A percentile compares a stretch with the other conserved stretches of the same genome.
phyloP scores from a whole-genome alignment of 1,140 invertebrate genomes.

The Mesaphorura yosii region DNA sequence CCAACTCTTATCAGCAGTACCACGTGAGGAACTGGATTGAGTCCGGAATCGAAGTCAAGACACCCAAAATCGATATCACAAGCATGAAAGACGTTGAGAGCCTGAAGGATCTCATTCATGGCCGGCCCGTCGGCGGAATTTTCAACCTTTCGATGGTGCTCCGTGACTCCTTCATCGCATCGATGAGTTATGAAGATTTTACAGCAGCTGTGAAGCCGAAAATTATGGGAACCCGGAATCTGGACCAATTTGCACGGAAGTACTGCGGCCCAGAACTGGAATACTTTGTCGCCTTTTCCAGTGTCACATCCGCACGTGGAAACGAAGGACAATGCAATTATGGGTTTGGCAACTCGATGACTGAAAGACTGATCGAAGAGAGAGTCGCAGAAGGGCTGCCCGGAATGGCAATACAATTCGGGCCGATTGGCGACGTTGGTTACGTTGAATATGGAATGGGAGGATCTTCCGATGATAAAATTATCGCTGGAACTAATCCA shows the following conservation, averaged over 20 bases:
- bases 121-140: slow-evolving; percentile 34
- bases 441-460: slow-evolving; percentile 75
- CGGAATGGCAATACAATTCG: slow-evolving; percentile 88
- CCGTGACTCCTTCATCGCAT: slow-evolving; percentile 46
- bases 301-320: slow-evolving; percentile 85
- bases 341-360: slow-evolving; percentile 72
- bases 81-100: slow-evolving; percentile 53
- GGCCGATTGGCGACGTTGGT: slow-evolving; percentile 89
- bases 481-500: not conserved
- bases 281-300: slow-evolving; percentile 80
- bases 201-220: slow-evolving; percentile 44
- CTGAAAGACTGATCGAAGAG: slow-evolving; percentile 85
- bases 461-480: slow-evolving; percentile 36
- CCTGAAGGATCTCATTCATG: slow-evolving; percentile 47
- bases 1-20: slow-evolving; percentile 73
- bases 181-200: slow-evolving; percentile 41
- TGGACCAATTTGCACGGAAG: slow-evolving; percentile 42
- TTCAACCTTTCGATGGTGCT: slow-evolving; percentile 10
- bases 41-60: slow-evolving; percentile 53
- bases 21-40: slow-evolving; percentile 62
- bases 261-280: slow-evolving; percentile 37
- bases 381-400: slow-evolving; percentile 64
- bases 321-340: slow-evolving; percentile 93
- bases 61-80: slow-evolving; percentile 57
- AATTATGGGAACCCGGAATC: slow-evolving; percentile 42